A percentile compares a stretch with the other conserved stretches of the same genome.
Conservation (phyloP, 2,113 vertebrate species). For the Proterorhinus semilunaris region DNA sequence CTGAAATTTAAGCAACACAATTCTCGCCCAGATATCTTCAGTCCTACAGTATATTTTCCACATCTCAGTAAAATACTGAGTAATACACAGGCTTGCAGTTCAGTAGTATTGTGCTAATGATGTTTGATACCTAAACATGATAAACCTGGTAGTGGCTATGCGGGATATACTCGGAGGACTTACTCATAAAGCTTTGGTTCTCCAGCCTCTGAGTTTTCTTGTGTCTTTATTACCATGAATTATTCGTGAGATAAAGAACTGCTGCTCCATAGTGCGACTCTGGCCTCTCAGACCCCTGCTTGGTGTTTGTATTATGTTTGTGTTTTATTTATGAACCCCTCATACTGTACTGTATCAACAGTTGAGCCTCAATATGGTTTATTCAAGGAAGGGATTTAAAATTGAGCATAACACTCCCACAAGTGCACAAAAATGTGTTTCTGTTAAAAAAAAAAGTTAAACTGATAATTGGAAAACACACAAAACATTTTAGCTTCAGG, state of each 20-base stretch:
- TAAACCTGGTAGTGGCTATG: conserved; percentile 7
- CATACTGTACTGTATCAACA: conserved; percentile 6
- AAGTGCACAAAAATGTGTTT: neutral
- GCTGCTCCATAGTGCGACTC: neutral
- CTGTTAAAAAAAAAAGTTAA: neutral
- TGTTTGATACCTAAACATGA: conserved; percentile 31
- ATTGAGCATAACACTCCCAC: neutral
- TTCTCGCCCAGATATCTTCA: too few species aligned
- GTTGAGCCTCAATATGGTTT: neutral
- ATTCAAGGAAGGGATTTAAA: neutral
- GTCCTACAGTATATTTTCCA: neutral
- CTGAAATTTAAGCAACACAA: too few species aligned
- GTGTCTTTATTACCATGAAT: conserved; percentile 29
- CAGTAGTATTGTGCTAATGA: neutral
- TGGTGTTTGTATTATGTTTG: conserved; percentile 5
- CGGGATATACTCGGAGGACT: conserved; percentile 6
- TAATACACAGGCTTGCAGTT: neutral
- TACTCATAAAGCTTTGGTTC: neutral
- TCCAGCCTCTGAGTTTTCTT: neutral
- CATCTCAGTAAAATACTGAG: neutral
- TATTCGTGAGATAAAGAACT: conserved; percentile 17
- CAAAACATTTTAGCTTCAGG: neutral
- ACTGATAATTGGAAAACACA: neutral
- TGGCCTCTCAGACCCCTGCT: neutral
- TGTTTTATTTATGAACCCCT: neutral